Evolutionary conservation across 2,888 invertebrate genomes (phyloP).

Genomic region (Dichetophora obliterata): DNA sequence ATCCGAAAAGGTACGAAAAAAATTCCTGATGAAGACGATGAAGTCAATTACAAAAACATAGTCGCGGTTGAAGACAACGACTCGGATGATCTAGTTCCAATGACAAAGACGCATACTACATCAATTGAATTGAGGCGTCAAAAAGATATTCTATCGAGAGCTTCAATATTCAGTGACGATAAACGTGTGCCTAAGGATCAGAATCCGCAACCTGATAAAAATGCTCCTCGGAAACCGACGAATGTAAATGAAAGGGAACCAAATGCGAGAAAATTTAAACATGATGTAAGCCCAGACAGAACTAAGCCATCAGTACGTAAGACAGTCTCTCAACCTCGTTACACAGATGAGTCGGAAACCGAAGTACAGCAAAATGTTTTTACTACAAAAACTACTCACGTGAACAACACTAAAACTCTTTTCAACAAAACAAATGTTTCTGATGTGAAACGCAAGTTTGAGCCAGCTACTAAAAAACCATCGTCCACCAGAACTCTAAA

Average conservation of each 20-base stretch:
- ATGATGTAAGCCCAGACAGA: slow-evolving; percentile 8
- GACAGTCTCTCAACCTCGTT: not conserved
- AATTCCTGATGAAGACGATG: no score
- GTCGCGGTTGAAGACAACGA: slow-evolving; percentile 2
- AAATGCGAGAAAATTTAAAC: not conserved
- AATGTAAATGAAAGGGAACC: not conserved
- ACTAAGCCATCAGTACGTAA: not conserved
- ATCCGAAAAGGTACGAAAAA: slow-evolving; percentile 28
- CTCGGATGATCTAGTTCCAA: slow-evolving; percentile 48
- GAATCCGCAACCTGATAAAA: not conserved
- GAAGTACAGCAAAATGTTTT: slow-evolving; percentile 13
- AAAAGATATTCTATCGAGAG: slow-evolving; percentile 71
- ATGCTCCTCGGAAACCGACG: not conserved
- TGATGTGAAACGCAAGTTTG: slow-evolving; percentile 44
- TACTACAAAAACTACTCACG: slow-evolving; percentile 8
- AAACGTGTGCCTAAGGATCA: slow-evolving; percentile 17
- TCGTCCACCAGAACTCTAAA: slow-evolving; percentile 35
- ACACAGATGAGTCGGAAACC: not conserved
- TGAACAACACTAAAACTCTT: slow-evolving; percentile 33
- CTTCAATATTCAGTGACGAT: slow-evolving; percentile 63
- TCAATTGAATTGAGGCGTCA: slow-evolving; percentile 63
- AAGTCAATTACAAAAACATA: no score
- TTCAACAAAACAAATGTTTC: slow-evolving; percentile 38
- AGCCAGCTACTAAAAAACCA: slow-evolving; percentile 35
- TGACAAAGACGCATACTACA: slow-evolving; percentile 59